A percentile compares a stretch with the other conserved stretches of the same genome.
These are phyloP conservation scores for Tetranychus piercei DNA, from an alignment of 2,888 invertebrate genomes.

Conservation along the genomic window DNA sequence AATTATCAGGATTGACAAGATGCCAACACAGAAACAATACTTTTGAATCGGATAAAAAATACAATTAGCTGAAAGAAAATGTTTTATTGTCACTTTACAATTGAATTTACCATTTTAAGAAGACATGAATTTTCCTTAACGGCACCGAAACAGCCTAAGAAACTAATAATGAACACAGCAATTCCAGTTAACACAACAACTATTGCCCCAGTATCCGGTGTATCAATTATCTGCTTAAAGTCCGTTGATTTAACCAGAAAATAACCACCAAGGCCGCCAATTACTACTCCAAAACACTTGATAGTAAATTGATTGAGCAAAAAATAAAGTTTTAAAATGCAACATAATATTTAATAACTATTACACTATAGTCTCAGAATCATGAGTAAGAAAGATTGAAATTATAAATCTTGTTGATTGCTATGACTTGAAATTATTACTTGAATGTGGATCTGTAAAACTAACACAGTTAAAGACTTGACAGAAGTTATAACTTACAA, in stretches of 20 bases:
- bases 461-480: background rate
- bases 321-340: background rate
- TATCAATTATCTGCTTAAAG: background rate
- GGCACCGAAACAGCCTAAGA: constrained; percentile 9
- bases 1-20: background rate
- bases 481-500: background rate
- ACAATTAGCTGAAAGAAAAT: too few species aligned
- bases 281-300: background rate
- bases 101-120: background rate
- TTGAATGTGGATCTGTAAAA: too few species aligned
- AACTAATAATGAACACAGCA: background rate
- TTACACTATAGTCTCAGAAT: too few species aligned
- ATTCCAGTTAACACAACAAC: constrained; percentile 1
- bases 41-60: background rate
- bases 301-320: background rate
- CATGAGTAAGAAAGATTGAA: too few species aligned
- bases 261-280: background rate
- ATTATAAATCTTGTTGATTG: too few species aligned
- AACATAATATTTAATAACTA: too few species aligned
- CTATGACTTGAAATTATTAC: too few species aligned
- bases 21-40: background rate
- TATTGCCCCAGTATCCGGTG: background rate
- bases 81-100: background rate
- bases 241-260: background rate
- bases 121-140: constrained; percentile 7